Base-by-base conservation (phyloP, 1,140 invertebrate species). In the Parapsyche elsis region DNA sequence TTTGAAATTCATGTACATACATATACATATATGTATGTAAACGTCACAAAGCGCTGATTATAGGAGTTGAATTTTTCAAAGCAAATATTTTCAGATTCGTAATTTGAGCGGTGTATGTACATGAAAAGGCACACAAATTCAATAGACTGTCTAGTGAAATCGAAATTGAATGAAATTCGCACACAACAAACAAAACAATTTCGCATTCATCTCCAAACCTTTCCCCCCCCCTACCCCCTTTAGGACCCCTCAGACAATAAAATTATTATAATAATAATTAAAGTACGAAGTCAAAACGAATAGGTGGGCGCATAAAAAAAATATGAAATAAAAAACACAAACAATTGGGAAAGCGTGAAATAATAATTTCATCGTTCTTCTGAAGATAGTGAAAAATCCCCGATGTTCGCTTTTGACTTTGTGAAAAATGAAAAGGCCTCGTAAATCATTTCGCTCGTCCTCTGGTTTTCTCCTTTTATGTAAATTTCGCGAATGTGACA, bases 401-500 rank as follows among this genome's bases (percentile, higher is more conserved):
- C 57, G 57, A 61, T 61, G 57, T 61, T 61, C 21, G 57, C 57
- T 61, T 21, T 21, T 61, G 7, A 16, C 57, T 38, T 38, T 38
- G 30, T 38, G 30, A 38, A 38, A 38, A 67, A 24, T 67, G 24
- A 67, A 67, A 67, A 26, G 21, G 9, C 64, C 64, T 67, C 64
- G 64, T 67, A 67, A 67, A 67, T 67, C 64, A 67, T 61, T 61
- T 61, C 64, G 64, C 21, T 67, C 64, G 24, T 67, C 23, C 24
- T 23, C 64, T 67, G 24, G 64, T 67, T 67, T 12, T 67, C 64
- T 67, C 64, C 24, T 67, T 53, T 67, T 67, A 30, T 67, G 64
- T 67, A 67, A 67, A 67, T 67, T 67, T 67, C 64, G 23, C 19
- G 24, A 67, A 67, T 67, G 64, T 67, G 64, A 67, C 64, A 67